These are phyloP conservation scores for Pogonognathellus flavescens DNA, from an alignment of 1,140 invertebrate species.

Conservation along the genomic window DNA sequence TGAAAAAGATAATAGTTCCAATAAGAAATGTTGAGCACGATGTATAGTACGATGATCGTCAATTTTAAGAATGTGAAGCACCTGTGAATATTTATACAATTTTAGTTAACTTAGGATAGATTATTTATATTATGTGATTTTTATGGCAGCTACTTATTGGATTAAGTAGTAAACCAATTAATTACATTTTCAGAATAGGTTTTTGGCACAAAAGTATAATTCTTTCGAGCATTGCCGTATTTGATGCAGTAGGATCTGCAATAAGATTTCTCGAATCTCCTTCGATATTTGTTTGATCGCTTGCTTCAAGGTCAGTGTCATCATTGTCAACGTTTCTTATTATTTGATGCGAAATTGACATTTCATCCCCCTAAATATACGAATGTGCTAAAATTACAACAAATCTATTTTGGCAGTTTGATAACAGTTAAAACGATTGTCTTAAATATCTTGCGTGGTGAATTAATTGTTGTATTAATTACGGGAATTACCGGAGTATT, in stretches of 20 bases:
- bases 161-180: not conserved
- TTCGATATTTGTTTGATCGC: no score
- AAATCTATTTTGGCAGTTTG: not conserved
- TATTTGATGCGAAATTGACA: not conserved
- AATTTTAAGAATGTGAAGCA: not conserved
- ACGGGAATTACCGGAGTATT: not conserved
- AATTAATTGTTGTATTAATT: not conserved
- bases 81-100: not conserved
- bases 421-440: not conserved
- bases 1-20: constrained; percentile 1
- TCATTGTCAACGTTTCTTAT: not conserved
- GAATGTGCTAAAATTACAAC: not conserved
- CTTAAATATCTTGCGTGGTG: not conserved
- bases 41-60: not conserved
- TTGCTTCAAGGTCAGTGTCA: not conserved
- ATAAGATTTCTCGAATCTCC: not conserved
- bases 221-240: not conserved
- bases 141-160: not conserved
- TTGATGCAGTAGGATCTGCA: not conserved
- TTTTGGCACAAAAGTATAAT: not conserved
- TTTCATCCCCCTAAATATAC: not conserved
- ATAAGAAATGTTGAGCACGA: not conserved
- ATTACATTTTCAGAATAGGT: not conserved
- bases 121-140: no score
- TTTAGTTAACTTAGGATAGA: not conserved